Conservation (phyloP, 1,140 invertebrate genomes). For the Zaprionus capensis region DNA sequence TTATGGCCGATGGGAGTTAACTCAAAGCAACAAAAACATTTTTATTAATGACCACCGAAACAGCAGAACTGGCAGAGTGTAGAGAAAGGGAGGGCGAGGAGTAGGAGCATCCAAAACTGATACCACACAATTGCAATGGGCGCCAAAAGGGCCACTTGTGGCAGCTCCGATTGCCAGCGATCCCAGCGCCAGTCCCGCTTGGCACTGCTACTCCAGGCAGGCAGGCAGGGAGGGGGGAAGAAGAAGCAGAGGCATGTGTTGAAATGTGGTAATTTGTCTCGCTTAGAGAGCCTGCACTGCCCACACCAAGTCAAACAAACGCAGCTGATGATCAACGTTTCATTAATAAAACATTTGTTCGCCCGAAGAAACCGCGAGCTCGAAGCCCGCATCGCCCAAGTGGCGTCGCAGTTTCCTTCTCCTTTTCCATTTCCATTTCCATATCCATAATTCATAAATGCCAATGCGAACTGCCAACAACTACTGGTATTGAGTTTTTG, state of each 20-base stretch:
- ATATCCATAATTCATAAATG: constrained; percentile 80
- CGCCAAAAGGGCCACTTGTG: constrained; percentile 79
- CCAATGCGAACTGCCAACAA: constrained; percentile 75
- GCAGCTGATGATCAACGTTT: constrained; percentile 56
- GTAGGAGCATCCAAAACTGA: constrained; percentile 20
- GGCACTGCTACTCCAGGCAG: constrained; percentile 14
- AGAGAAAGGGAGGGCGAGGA: neutral
- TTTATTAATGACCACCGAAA: constrained; percentile 75
- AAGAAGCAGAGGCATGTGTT: constrained; percentile 71
- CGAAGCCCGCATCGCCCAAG: neutral
- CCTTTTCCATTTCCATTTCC: constrained; percentile 45
- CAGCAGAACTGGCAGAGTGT: neutral
- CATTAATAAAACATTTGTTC: constrained; percentile 83
- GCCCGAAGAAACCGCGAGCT: constrained; percentile 46
- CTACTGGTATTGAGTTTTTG: constrained; percentile 83
- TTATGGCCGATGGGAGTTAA: constrained; percentile 70
- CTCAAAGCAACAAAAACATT: constrained; percentile 68
- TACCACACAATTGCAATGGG: constrained; percentile 78
- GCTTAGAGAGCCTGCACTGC: constrained; percentile 62
- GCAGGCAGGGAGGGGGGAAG: constrained; percentile 13
- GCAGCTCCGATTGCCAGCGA: constrained; percentile 16
- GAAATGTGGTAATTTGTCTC: constrained; percentile 83
- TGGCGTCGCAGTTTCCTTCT: neutral
- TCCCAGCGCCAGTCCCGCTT: constrained; percentile 5
- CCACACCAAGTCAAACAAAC: constrained; percentile 50